Evolutionary conservation across 2,888 invertebrate genomes (phyloP), one percentile per base, ranked within the genome.

Genomic region (Aporophyla lueneburgensis): DNA sequence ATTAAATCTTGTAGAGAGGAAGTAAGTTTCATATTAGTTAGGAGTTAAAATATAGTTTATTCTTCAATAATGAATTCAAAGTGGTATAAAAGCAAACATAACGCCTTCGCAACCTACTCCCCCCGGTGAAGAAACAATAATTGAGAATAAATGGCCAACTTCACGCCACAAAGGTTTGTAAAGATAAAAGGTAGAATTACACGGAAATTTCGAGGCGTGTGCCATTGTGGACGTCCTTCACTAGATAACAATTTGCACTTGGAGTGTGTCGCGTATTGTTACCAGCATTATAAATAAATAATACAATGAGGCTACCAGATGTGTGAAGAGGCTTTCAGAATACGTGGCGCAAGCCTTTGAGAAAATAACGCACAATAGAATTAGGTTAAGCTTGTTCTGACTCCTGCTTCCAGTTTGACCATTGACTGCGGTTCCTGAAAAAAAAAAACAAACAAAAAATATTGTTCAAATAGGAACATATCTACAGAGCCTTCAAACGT

Each of bases 221-320:
- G 90, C 94, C 87, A 92, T 96, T 96, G 95, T 96, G 88, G 80
- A 90, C 84, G 89, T 86, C 86, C 89, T 93, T 91, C 92, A 94
- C 94, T 95, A 94, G 95, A 95, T 94, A 91, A 96, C 95, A 95
- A 96, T 96, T 96, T 95, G 96, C 94, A 93, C 93, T 90, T 96
- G 91, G 92, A 95, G 94, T 94, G 91, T 93, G 91, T 89, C 85
- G 66, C 74, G 83, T 90, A 92, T 96, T 96, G 95, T 94, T 92
- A 89, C 83, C 78, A 84, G 90, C 92, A 93, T 94, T 94, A 94
- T 93, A 95, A 95, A 95, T 95, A 95, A 93, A 94, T 92, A 93
- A 89, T 88, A 95, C 95, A 96, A 96, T 92, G 91, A 89, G 77
- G 81, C 92, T 93, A 93, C 91, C 95, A 96, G 95, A 95, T 96